Conservation (phyloP, 2,888 invertebrate genomes). For the Slavum lentiscoides region DNA sequence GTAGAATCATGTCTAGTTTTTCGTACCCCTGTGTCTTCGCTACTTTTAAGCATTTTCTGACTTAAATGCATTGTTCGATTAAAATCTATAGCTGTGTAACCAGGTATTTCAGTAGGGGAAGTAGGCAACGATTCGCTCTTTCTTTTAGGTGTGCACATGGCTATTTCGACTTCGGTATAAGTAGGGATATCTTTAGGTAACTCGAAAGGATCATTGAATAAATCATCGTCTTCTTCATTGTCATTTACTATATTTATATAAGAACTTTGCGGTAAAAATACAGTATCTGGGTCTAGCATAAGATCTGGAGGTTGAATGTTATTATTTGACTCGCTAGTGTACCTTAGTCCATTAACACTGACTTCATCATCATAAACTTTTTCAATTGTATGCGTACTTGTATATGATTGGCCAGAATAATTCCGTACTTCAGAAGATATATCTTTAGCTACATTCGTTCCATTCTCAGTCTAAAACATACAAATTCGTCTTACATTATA, state of each 20-base stretch:
- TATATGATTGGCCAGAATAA: conserved; percentile 36
- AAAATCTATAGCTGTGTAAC: conserved; percentile 92
- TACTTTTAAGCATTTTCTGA: conserved; percentile 71
- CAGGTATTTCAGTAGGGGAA: conserved; percentile 60
- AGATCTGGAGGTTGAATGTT: conserved; percentile 44
- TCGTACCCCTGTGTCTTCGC: conserved; percentile 72
- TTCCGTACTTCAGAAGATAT: conserved; percentile 34
- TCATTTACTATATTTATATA: conserved; percentile 27
- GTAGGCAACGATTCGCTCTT: conserved; percentile 41
- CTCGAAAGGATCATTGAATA: conserved; percentile 45
- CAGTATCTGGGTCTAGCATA: conserved; percentile 40
- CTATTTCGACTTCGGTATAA: conserved; percentile 45
- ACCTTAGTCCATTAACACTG: conserved; percentile 18
- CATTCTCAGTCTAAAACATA: conserved; percentile 38
- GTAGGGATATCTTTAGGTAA: conserved; percentile 25
- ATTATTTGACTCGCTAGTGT: conserved; percentile 24
- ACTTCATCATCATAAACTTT: conserved; percentile 48
- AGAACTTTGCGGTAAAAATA: conserved; percentile 7
- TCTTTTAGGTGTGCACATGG: conserved; percentile 19
- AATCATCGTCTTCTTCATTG: conserved; percentile 35
- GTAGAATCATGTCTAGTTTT: conserved; percentile 83
- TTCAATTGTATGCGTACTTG: conserved; percentile 39
- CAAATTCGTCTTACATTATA: background rate
- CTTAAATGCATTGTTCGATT: conserved; percentile 88
- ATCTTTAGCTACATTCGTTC: conserved; percentile 9